A percentile compares a stretch with the other conserved stretches of the same genome.
Conservation (phyloP, 2,888 invertebrate genomes). For the Lamellibrachia satsuma region DNA sequence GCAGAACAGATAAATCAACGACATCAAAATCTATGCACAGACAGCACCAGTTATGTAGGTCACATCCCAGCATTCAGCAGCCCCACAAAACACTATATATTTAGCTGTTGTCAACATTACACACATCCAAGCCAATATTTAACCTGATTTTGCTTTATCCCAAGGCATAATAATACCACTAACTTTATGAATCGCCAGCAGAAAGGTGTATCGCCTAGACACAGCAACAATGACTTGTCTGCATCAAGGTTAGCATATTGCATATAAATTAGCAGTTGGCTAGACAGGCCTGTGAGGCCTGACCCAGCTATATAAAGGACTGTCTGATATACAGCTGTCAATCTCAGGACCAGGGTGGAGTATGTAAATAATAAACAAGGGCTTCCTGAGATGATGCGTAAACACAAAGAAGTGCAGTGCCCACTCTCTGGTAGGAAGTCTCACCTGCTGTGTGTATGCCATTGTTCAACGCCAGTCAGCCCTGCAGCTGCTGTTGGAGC, state of each 20-base stretch:
- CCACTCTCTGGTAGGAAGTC: background rate
- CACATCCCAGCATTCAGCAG: background rate
- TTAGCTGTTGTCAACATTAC: background rate
- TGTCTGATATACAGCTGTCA: background rate
- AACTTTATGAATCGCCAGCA: background rate
- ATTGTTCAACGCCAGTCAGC: background rate
- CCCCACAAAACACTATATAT: background rate
- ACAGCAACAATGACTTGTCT: background rate
- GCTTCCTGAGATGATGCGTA: background rate
- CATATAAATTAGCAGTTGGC: conserved; percentile 13
- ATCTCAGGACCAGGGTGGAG: background rate
- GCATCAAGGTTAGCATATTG: background rate
- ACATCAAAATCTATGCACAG: background rate
- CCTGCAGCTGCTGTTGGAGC: background rate
- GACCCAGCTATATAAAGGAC: background rate
- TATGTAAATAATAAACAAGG: conserved; percentile 6
- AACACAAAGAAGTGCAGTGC: background rate
- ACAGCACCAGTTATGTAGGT: conserved; percentile 9
- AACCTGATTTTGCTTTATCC: background rate
- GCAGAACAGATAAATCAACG: background rate
- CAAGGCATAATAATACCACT: background rate
- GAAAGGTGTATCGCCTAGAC: background rate
- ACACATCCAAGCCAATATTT: background rate
- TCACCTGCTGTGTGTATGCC: background rate
- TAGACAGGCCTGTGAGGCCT: background rate